Evolutionary conservation across 1,140 invertebrate genomes (phyloP), one percentile per base, ranked within the genome.

Genomic region (Drosophila malerkotliana): DNA sequence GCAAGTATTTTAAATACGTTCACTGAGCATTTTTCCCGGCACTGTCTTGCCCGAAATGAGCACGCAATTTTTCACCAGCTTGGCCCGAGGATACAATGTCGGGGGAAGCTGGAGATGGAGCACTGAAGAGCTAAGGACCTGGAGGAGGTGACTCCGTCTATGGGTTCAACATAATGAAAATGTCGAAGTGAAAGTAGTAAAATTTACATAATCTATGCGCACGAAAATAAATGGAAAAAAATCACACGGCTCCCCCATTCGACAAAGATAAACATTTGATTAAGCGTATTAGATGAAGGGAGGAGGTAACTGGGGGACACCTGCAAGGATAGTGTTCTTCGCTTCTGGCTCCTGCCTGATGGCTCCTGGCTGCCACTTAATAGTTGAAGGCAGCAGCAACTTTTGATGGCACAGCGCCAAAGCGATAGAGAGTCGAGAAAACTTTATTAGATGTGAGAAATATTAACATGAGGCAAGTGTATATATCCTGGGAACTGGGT

Each of bases 171-270:
- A 73, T 87, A 87, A 87, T 88, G 83, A 87, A 87, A 87, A 88
- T 88, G 83, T 87, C 83, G 84, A 87, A 83, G 83, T 88, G 79
- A 87, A 87, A 87, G 83, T 87, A 87, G 83, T 87, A 87, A 87
- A 87, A 87, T 87, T 87, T 87, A 64, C 83, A 87, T 87, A 87
- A 87, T 87, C 83, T 87, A 87, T 87, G 83, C 84, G 79, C 83
- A 77, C 79, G 78, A 83, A 88, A 88, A 87, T 88, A 87, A 87
- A 87, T 88, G 75, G 78, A 75, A 88, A 88, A 82, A 77, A 88
- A 83, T 82, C 79, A 72, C 24, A n/a, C 21, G 8, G 3, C 14
- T 12, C 18, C 4, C 44, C 15, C 32, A 10, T 63, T 48, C 63
- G 15, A 32, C 51, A 71, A 87, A 87, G 82, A 85, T 85, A 85